Conservation (phyloP, 1,140 invertebrate species). For the Bombus affinis region DNA sequence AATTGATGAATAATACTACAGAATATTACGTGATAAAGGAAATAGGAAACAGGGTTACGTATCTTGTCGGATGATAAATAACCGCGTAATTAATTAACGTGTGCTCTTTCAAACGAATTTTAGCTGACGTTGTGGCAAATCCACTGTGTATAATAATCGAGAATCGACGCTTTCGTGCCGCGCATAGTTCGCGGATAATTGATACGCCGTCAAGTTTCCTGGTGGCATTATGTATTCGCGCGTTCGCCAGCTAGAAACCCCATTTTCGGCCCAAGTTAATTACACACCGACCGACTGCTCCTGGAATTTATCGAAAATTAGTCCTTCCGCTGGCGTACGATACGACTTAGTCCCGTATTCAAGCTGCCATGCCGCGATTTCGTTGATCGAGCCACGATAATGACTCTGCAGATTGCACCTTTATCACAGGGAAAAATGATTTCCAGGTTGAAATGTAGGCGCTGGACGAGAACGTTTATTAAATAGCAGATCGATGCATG, state of each 20-base stretch:
- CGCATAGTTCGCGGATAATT: constrained; percentile 54
- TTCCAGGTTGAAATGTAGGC: no score
- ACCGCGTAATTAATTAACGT: constrained; percentile 58
- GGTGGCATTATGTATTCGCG: constrained; percentile 31
- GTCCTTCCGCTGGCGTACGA: background rate
- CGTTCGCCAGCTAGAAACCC: constrained; percentile 20
- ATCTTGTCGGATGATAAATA: constrained; percentile 37
- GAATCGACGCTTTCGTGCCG: constrained; percentile 50
- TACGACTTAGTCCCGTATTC: background rate
- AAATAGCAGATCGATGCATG: no score
- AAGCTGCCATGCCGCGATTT: no score
- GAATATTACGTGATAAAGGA: no score
- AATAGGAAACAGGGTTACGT: constrained; percentile 7
- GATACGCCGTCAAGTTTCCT: constrained; percentile 64
- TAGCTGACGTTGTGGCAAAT: constrained; percentile 51
- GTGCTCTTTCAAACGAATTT: constrained; percentile 3
- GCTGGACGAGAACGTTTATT: no score
- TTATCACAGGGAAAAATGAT: background rate
- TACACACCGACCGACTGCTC: constrained; percentile 27
- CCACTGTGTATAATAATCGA: constrained; percentile 63
- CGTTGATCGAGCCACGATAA: background rate
- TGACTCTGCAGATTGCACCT: background rate
- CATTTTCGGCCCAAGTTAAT: constrained; percentile 37
- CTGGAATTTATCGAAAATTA: constrained; percentile 36
- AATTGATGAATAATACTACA: no score